Conservation (phyloP, 2,113 vertebrate genomes). For the Deroptyus accipitrinus region DNA sequence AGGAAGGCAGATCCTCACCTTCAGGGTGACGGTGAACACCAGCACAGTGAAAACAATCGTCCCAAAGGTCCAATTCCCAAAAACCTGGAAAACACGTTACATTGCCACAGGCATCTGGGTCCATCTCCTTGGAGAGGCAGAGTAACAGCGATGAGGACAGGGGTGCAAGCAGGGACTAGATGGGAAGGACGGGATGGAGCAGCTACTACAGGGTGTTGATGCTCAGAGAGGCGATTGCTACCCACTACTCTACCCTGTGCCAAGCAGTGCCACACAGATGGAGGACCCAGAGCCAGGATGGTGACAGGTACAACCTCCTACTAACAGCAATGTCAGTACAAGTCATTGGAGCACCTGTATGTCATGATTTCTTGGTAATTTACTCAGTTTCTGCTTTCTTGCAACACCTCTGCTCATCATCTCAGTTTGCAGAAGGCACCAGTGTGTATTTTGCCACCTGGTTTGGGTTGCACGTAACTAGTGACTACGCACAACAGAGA, state of each 20-base stretch:
- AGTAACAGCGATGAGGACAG: accelerated
- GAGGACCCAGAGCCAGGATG: not conserved
- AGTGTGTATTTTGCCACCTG: not conserved
- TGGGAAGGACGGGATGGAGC: not conserved
- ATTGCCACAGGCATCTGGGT: not conserved
- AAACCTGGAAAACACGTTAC: slow-evolving; percentile 81
- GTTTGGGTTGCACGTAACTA: not conserved
- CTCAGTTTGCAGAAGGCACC: not conserved
- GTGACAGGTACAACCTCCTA: slow-evolving; percentile 8
- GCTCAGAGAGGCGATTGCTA: not conserved
- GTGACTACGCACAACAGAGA: slow-evolving; percentile 36
- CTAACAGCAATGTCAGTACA: slow-evolving; percentile 19
- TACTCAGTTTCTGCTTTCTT: slow-evolving; percentile 41
- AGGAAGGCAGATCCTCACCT: slow-evolving; percentile 77
- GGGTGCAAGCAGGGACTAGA: not conserved
- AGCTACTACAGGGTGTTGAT: not conserved
- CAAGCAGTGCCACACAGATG: slow-evolving; percentile 48
- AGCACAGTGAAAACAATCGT: slow-evolving; percentile 94
- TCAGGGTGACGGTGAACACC: slow-evolving; percentile 96
- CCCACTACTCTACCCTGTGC: not conserved
- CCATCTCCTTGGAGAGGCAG: not conserved
- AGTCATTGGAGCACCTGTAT: slow-evolving; percentile 6
- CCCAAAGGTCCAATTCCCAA: slow-evolving; percentile 96
- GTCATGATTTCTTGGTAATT: slow-evolving; percentile 1
- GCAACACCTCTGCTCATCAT: not conserved